These are phyloP conservation scores for Battus philenor DNA, from an alignment of 1,140 invertebrate species.

Conservation along the genomic window DNA sequence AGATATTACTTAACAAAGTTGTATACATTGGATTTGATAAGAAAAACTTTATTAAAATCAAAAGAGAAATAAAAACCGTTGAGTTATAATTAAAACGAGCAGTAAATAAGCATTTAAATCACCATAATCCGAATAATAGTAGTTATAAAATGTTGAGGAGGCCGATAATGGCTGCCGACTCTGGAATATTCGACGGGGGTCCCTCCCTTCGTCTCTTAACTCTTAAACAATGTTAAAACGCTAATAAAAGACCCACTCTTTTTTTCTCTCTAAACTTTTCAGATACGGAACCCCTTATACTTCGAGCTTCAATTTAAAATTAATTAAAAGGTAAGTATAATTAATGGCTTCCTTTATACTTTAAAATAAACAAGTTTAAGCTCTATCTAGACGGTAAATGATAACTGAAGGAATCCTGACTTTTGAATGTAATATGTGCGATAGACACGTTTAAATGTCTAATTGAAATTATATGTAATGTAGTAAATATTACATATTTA, in stretches of 20 bases:
- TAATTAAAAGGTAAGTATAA: slow-evolving; percentile 46
- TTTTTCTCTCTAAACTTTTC: slow-evolving; percentile 38
- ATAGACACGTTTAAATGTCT: no score
- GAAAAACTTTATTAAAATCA: no score
- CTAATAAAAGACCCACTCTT: slow-evolving; percentile 66
- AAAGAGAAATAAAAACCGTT: no score
- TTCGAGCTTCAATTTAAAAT: slow-evolving; percentile 42
- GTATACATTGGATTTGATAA: no score
- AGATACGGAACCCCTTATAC: slow-evolving; percentile 28
- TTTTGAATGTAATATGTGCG: no score
- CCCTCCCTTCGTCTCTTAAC: slow-evolving; percentile 44
- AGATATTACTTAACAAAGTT: no score
- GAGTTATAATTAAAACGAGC: no score
- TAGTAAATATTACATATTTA: no score
- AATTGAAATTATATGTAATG: no score
- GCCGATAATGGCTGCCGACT: slow-evolving; percentile 63
- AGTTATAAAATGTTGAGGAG: slow-evolving; percentile 31
- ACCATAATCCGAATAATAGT: no score
- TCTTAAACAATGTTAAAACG: slow-evolving; percentile 66
- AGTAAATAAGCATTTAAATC: no score
- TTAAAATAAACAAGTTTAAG: slow-evolving; percentile 14
- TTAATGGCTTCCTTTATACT: slow-evolving; percentile 29
- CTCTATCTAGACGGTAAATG: slow-evolving; percentile 18
- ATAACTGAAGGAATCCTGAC: no score
- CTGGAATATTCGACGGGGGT: slow-evolving; percentile 40